phyloP scores from a whole-genome alignment of 2,888 invertebrate genomes.

The Taenaris catops region DNA sequence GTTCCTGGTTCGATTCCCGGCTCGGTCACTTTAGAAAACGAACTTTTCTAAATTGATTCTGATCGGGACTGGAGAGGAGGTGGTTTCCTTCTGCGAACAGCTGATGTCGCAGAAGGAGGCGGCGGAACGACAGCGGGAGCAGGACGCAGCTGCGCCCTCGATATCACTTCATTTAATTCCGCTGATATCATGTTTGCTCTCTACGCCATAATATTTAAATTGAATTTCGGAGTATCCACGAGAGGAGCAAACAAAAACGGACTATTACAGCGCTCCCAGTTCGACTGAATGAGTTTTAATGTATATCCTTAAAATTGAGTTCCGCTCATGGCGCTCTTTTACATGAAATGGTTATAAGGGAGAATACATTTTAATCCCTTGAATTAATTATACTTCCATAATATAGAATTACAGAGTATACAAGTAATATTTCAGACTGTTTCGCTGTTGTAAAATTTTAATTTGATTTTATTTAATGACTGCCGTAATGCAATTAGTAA shows the following conservation, averaged over 20 bases:
- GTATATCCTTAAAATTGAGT: constrained; percentile 46
- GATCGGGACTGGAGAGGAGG: no score
- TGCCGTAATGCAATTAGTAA: no score
- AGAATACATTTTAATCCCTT: background rate
- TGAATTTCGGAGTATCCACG: constrained; percentile 64
- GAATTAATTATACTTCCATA: constrained; percentile 11
- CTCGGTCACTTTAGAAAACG: no score
- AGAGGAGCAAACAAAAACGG: constrained; percentile 55
- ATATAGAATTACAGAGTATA: constrained; percentile 18
- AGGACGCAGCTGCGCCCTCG: no score
- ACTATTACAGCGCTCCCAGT: constrained; percentile 43
- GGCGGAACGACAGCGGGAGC: no score
- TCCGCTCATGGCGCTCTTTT: constrained; percentile 9
- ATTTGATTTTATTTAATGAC: no score
- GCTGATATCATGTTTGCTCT: constrained; percentile 74
- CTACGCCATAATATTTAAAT: constrained; percentile 73
- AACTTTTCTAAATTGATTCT: no score
- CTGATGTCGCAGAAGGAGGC: no score
- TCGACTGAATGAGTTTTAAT: constrained; percentile 39
- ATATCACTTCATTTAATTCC: constrained; percentile 70
- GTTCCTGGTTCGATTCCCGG: no score
- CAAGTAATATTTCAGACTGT: constrained; percentile 25
- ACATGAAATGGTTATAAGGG: background rate
- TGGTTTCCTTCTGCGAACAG: no score
- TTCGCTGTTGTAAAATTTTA: no score